Conservation (phyloP, 2,888 invertebrate genomes). For the Agrochola macilenta region DNA sequence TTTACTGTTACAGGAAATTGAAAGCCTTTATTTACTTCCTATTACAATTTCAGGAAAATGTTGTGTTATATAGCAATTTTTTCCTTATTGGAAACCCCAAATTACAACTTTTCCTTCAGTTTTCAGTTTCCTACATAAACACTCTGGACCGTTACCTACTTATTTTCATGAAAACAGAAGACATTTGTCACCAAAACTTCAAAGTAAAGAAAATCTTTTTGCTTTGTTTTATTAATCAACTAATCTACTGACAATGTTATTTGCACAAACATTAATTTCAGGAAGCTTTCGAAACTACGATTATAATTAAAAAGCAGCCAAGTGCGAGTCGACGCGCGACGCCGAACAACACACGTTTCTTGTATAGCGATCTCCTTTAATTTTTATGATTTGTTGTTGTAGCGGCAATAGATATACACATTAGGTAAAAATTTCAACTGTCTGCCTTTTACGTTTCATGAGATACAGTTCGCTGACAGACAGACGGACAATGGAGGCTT, state of each 20-base stretch:
- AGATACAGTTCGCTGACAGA: too few species aligned
- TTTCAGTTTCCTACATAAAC: neutral
- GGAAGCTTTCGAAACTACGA: neutral
- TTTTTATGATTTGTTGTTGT: too few species aligned
- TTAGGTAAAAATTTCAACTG: too few species aligned
- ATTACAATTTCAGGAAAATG: conserved; percentile 9
- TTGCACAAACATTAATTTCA: neutral
- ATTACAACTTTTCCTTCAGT: neutral
- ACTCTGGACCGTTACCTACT: neutral
- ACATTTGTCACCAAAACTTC: neutral
- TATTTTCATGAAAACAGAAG: neutral
- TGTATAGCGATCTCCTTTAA: too few species aligned
- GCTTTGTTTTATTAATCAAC: too few species aligned
- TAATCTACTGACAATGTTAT: neutral
- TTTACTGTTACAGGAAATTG: neutral
- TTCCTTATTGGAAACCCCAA: conserved; percentile 8
- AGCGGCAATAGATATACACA: too few species aligned
- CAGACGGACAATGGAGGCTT: too few species aligned
- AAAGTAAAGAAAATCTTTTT: neutral
- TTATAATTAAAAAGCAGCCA: neutral
- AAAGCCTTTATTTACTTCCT: neutral
- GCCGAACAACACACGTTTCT: too few species aligned
- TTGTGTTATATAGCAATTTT: neutral
- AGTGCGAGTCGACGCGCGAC: too few species aligned
- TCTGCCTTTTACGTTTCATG: too few species aligned